Evolutionary conservation across 2,113 vertebrate genomes (phyloP), one percentile per base, ranked within the genome.

Genomic region (Bucco capensis): DNA sequence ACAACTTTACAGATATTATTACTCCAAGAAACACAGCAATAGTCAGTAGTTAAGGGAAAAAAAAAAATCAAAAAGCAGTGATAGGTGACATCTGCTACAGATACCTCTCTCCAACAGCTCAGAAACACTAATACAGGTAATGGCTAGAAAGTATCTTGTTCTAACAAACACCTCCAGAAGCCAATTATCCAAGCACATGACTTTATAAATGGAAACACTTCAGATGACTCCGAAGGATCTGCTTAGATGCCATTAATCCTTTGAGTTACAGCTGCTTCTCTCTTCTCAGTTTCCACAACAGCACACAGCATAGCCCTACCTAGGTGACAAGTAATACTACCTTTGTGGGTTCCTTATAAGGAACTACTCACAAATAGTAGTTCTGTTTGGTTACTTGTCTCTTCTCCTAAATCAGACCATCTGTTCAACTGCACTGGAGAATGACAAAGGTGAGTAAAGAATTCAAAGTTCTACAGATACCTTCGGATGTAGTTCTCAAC

Each of bases 401-500:
- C 35, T 44, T 78, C 35, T 86, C 40, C 89, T 10, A 10, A 73
- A 61, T 56, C 30, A 42, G 51, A 72, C 25, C 51, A 44, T 22
- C 22, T 57, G 37, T 64, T 84, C 56, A 74, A n/a, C 50, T 37
- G 13, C 40, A 37, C 46, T 33, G 30, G 80, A 78, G 51, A 89
- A 71, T 16, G 19, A 15, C 8, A 89, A 83, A 42, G 28, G 50
- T 56, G 62, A 94, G 19, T 18, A 79, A 91, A 86, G 80, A 73
- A 58, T 54, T 9, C 44, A 5, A 80, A 84, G 25, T 53, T 86
- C 35, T 64, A 2, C 2, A 79, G 23, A 50, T 94, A 96, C 95
- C 95, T 96, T 87, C 84, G 84, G 86, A 82, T 8, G 70, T 35
- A 84, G 61, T 49, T 82, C 46, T 83, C 62, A 96, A 67, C 67